A percentile compares a stretch with the other conserved stretches of the same genome.
Evolutionary conservation across 2,888 invertebrate genomes (phyloP).

Genomic region (Yponomeuta evonymella): DNA sequence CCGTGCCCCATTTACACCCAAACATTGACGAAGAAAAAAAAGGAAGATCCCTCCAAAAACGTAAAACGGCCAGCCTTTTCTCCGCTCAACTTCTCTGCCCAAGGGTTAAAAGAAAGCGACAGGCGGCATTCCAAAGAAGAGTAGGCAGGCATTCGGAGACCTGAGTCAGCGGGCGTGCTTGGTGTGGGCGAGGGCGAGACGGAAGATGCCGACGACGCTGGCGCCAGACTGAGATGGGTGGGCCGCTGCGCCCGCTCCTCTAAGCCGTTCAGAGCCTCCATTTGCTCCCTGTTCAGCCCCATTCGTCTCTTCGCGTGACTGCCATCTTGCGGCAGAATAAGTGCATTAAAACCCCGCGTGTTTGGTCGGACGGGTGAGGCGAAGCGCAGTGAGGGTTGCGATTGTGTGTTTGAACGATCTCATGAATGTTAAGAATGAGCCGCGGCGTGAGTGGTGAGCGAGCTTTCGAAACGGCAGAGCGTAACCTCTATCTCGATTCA

Average conservation of each 20-base stretch:
- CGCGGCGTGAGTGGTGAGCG: not conserved
- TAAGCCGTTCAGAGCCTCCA: conserved; percentile 70
- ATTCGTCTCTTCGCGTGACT: conserved; percentile 76
- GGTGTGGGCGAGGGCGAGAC: conserved; percentile 68
- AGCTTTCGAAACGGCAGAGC: too few species aligned
- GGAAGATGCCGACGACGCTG: conserved; percentile 43
- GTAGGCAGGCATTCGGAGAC: conserved; percentile 46
- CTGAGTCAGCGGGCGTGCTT: conserved; percentile 73
- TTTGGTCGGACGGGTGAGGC: conserved; percentile 1
- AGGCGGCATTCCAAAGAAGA: conserved; percentile 40
- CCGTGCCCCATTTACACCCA: not conserved
- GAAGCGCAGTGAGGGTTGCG: not conserved
- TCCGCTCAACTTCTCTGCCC: not conserved
- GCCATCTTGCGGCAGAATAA: conserved; percentile 71
- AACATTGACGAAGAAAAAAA: not conserved
- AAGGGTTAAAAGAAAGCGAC: conserved; percentile 28
- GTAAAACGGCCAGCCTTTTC: not conserved
- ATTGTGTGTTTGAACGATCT: not conserved
- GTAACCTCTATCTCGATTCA: too few species aligned
- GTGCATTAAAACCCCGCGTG: conserved; percentile 47
- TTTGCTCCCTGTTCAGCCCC: conserved; percentile 75
- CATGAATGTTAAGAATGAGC: not conserved
- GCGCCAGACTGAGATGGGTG: conserved; percentile 66
- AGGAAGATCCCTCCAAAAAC: not conserved
- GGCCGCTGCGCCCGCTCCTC: conserved; percentile 47